Conservation (phyloP, 1,140 invertebrate genomes). For the Dufourea novaeangliae region DNA sequence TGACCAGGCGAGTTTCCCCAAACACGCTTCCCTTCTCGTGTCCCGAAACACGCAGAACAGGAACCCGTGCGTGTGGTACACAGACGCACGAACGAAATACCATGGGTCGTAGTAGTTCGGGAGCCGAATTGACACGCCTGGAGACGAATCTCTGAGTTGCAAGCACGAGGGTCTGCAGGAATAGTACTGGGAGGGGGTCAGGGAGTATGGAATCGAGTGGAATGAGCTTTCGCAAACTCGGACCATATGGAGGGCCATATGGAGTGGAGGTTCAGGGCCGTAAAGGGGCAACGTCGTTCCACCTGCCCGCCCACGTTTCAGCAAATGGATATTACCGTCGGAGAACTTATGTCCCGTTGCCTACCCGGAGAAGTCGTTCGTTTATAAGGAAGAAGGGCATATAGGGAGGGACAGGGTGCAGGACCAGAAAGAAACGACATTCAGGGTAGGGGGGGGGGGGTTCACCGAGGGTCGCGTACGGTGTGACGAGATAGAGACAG, state of each 20-base stretch:
- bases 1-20: too few species aligned
- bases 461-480: neutral
- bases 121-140: neutral
- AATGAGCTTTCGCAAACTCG: slow-evolving; percentile 41
- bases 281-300: slow-evolving; percentile 47
- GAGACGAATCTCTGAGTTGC: slow-evolving; percentile 19
- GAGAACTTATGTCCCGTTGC: slow-evolving; percentile 49
- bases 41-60: too few species aligned
- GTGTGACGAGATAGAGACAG: neutral
- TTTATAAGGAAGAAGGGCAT: slow-evolving; percentile 37
- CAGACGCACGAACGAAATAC: too few species aligned
- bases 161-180: neutral
- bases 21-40: too few species aligned
- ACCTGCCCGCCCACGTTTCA: slow-evolving; percentile 35
- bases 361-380: slow-evolving; percentile 34
- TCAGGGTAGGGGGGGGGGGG: neutral
- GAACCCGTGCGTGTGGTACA: too few species aligned
- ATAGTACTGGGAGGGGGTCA: neutral
- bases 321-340: slow-evolving; percentile 59
- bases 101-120: too few species aligned
- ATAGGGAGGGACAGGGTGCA: neutral
- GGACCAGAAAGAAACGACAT: slow-evolving; percentile 7
- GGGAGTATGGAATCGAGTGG: slow-evolving; percentile 4
- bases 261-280: neutral
- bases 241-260: slow-evolving; percentile 33